Conservation (phyloP, 2,797 vertebrate species). For the Centropyge bicolor region DNA sequence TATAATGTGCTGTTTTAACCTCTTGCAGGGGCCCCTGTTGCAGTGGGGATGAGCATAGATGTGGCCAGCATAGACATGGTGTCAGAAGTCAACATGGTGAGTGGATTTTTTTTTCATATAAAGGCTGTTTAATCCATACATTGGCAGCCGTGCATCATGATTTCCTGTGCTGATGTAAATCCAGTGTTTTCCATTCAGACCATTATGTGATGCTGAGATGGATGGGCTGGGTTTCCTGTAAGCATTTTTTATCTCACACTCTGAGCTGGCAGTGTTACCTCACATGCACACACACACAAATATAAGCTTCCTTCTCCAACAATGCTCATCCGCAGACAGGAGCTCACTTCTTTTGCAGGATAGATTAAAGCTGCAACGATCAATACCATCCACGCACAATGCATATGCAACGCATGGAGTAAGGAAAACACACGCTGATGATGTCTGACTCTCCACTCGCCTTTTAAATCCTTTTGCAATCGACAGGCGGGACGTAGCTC, state of each 20-base stretch:
- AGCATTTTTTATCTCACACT: slow-evolving; percentile 59
- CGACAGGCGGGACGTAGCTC: slow-evolving; percentile 3
- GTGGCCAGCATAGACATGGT: slow-evolving; percentile 98
- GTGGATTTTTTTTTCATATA: slow-evolving; percentile 55
- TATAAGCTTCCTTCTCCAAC: slow-evolving; percentile 40
- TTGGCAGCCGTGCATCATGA: slow-evolving; percentile 10
- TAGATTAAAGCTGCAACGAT: slow-evolving; percentile 43
- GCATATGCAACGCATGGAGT: not conserved
- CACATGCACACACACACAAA: slow-evolving; percentile 18
- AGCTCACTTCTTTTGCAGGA: slow-evolving; percentile 21
- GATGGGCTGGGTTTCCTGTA: slow-evolving; percentile 71
- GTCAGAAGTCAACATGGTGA: slow-evolving; percentile 98
- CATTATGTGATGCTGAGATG: slow-evolving; percentile 58
- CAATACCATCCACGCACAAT: slow-evolving; percentile 18
- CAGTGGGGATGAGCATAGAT: slow-evolving; percentile 96
- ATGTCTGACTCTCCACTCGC: not conserved
- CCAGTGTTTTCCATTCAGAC: slow-evolving; percentile 35
- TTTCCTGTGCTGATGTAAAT: slow-evolving; percentile 52
- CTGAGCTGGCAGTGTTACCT: slow-evolving; percentile 29
- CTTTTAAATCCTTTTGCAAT: slow-evolving; percentile 15
- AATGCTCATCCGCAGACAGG: slow-evolving; percentile 24
- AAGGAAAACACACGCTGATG: not conserved
- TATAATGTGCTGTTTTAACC: slow-evolving; percentile 50
- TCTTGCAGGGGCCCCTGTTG: slow-evolving; percentile 92
- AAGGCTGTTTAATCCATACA: not conserved